These are phyloP conservation scores for Corythornis cristatus DNA, from an alignment of 2,113 vertebrate species.

Conservation along the genomic window DNA sequence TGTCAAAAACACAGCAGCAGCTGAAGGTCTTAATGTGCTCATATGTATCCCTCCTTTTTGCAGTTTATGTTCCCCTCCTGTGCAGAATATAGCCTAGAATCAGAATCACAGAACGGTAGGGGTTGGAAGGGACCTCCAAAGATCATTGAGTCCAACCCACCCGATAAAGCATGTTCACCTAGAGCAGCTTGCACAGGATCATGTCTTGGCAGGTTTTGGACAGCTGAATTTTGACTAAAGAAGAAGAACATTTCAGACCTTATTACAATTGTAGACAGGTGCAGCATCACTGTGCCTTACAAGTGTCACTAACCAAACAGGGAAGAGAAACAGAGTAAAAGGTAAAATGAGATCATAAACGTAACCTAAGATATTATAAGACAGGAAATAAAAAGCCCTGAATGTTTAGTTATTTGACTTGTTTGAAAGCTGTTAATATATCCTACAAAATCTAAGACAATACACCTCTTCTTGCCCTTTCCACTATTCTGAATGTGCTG, in stretches of 20 bases:
- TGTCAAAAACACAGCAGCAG: neutral
- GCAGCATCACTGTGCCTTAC: neutral
- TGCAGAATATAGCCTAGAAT: neutral
- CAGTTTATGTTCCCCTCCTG: neutral
- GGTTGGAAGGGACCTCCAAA: neutral
- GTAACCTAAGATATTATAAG: neutral
- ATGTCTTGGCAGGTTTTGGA: neutral
- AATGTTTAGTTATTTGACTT: neutral
- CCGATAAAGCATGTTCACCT: neutral
- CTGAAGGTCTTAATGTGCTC: neutral
- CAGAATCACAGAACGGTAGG: neutral
- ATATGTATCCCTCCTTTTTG: neutral
- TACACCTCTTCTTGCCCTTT: neutral
- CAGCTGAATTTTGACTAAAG: neutral
- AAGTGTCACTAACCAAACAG: neutral
- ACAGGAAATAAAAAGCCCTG: neutral
- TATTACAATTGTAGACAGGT: neutral
- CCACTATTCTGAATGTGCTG: neutral
- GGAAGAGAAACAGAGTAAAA: conserved; percentile 33
- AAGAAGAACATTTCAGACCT: neutral
- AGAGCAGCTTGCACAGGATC: neutral
- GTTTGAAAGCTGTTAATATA: neutral
- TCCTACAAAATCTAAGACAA: neutral
- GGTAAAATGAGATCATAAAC: neutral
- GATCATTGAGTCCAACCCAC: neutral